Percentiles rank a stretch among this genome's conserved stretches.
These are phyloP conservation scores for Clarias fuscus DNA, from an alignment of 2,797 vertebrate species.

Conservation along the genomic window DNA sequence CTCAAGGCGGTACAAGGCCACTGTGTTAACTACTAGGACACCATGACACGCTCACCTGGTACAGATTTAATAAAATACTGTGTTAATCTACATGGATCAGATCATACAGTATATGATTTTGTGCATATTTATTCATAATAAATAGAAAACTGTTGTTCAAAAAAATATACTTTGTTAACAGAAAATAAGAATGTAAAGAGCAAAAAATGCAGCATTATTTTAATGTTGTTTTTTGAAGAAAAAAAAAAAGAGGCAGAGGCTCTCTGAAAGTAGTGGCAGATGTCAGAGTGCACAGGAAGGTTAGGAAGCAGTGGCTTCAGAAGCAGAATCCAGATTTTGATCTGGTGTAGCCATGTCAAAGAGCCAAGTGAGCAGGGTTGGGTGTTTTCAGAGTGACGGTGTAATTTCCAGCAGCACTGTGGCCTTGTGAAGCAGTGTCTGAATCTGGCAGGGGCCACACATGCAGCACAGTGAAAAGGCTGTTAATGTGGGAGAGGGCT, in stretches of 20 bases:
- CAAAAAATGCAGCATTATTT: neutral
- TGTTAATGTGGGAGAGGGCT: slow-evolving; percentile 73
- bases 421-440: slow-evolving; percentile 58
- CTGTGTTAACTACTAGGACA: too few species aligned
- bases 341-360: slow-evolving; percentile 27
- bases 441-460: slow-evolving; percentile 69
- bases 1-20: too few species aligned
- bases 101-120: neutral
- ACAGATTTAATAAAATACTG: neutral
- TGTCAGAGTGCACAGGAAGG: slow-evolving; percentile 33
- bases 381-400: slow-evolving; percentile 67
- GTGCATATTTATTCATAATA: neutral
- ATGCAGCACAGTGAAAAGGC: slow-evolving; percentile 69
- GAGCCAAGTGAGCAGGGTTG: slow-evolving; percentile 51
- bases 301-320: slow-evolving; percentile 33
- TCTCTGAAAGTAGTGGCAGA: neutral
- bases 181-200: neutral
- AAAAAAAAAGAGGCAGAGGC: neutral
- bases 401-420: slow-evolving; percentile 67
- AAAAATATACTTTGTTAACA: neutral
- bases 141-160: neutral
- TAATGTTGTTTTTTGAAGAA: too few species aligned
- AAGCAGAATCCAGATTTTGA: slow-evolving; percentile 29
- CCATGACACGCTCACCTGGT: neutral
- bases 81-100: neutral